Percentiles rank a stretch among this genome's conserved stretches.
Conservation (phyloP, 2,888 invertebrate genomes). For the Drosophila phalerata region DNA sequence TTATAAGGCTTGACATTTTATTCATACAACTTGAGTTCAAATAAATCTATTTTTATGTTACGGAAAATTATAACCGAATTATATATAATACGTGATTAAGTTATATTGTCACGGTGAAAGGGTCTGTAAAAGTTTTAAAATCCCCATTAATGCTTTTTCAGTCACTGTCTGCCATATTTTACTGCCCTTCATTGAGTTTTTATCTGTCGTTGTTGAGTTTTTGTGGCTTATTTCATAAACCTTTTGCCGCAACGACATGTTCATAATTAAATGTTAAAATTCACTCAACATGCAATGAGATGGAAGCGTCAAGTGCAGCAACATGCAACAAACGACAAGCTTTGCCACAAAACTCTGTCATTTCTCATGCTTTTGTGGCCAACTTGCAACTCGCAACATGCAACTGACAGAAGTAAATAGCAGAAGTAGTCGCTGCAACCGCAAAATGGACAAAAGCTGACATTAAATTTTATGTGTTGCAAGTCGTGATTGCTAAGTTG, state of each 20-base stretch:
- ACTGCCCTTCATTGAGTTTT: constrained; percentile 16
- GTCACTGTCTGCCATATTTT: neutral
- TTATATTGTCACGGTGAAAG: neutral
- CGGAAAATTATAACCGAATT: neutral
- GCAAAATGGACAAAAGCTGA: constrained; percentile 45
- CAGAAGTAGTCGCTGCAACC: constrained; percentile 8
- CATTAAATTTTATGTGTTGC: constrained; percentile 62
- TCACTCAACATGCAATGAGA: constrained; percentile 56
- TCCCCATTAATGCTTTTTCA: constrained; percentile 9
- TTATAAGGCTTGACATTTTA: constrained; percentile 63
- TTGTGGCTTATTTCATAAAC: constrained; percentile 66
- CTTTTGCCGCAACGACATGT: constrained; percentile 76
- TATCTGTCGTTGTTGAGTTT: constrained; percentile 19
- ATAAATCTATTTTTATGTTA: constrained; percentile 25
- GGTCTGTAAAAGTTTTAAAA: constrained; percentile 5
- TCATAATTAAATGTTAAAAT: constrained; percentile 79
- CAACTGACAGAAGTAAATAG: constrained; percentile 59
- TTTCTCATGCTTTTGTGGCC: constrained; percentile 50
- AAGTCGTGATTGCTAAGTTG: constrained; percentile 56
- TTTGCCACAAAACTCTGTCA: constrained; percentile 51
- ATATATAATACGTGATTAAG: neutral
- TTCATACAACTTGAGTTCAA: constrained; percentile 51
- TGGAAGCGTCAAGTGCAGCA: constrained; percentile 35
- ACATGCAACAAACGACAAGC: constrained; percentile 48
- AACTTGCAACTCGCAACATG: constrained; percentile 32